phyloP scores from a whole-genome alignment of 1,140 invertebrate genomes.

The Drosophila auraria region DNA sequence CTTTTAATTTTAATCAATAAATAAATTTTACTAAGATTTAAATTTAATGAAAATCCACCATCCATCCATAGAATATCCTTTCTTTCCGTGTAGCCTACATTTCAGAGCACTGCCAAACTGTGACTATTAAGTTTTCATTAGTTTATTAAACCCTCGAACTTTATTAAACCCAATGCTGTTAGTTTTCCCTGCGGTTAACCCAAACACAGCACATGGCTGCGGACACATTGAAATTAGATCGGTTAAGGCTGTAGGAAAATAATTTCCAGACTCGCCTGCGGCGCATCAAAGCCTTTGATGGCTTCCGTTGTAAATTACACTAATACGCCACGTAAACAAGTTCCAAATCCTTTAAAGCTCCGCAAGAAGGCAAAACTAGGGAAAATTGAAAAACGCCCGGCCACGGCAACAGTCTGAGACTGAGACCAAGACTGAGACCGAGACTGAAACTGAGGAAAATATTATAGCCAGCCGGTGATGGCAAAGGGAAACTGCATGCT shows the following conservation, averaged over 20 bases:
- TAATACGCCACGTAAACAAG: conserved; percentile 81
- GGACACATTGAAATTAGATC: conserved; percentile 60
- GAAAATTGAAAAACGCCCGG: conserved; percentile 52
- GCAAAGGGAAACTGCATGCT: conserved; percentile 75
- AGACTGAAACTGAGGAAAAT: conserved; percentile 27
- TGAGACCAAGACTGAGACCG: not conserved
- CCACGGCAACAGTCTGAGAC: conserved; percentile 18
- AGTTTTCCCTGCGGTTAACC: conserved; percentile 45
- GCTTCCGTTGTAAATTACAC: conserved; percentile 77
- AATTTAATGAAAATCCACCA: too few relatives aligned
- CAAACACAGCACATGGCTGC: conserved; percentile 34
- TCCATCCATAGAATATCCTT: not conserved
- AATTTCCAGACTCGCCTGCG: conserved; percentile 67
- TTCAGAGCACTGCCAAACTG: conserved; percentile 1
- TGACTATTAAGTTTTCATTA: conserved; percentile 34
- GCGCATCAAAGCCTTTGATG: conserved; percentile 75
- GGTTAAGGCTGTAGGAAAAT: conserved; percentile 67
- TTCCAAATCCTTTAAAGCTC: conserved; percentile 78
- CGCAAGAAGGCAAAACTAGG: conserved; percentile 35
- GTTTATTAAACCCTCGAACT: conserved; percentile 35
- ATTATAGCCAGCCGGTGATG: conserved; percentile 23
- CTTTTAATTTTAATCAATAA: too few relatives aligned
- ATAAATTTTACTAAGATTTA: too few relatives aligned
- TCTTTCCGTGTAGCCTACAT: conserved; percentile 18
- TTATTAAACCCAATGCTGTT: conserved; percentile 15